These are phyloP conservation scores for Spondyliosoma cantharus DNA, from an alignment of 2,797 vertebrate genomes.

Conservation along the genomic window DNA sequence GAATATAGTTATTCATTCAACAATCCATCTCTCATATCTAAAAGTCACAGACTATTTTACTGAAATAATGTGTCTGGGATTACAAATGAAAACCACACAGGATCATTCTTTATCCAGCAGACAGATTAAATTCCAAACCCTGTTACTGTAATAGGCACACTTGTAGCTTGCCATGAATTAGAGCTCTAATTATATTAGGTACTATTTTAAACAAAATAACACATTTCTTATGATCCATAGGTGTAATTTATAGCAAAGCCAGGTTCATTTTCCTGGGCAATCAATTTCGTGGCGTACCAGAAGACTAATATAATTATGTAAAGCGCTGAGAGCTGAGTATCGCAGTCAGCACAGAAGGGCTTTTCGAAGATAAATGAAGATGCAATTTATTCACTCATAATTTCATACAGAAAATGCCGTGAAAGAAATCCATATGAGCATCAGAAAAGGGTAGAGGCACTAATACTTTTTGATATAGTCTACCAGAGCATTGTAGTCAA, in stretches of 20 bases:
- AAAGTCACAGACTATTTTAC: constrained; percentile 92
- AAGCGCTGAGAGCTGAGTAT: constrained; percentile 92
- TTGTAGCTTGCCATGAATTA: constrained; percentile 99
- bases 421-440: constrained; percentile 91
- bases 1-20: constrained; percentile 88
- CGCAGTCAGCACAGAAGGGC: constrained; percentile 91
- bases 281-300: constrained; percentile 94
- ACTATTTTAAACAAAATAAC: constrained; percentile 99
- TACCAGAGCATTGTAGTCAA: constrained; percentile 78
- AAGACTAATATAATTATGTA: constrained; percentile 95
- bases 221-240: constrained; percentile 97
- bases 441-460: constrained; percentile 76
- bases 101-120: constrained; percentile 95
- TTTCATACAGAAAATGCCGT: constrained; percentile 94
- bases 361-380: constrained; percentile 99
- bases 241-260: constrained; percentile 99
- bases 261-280: constrained; percentile 97
- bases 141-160: constrained; percentile 98
- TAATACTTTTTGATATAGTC: constrained; percentile 81
- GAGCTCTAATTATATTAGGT: constrained; percentile 98
- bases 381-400: constrained; percentile 99
- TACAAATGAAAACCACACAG: constrained; percentile 96
- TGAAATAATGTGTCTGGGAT: constrained; percentile 94
- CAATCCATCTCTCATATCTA: constrained; percentile 96
- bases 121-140: constrained; percentile 97